Conservation (phyloP, 1,140 invertebrate species). For the Anoplophora glabripennis region DNA sequence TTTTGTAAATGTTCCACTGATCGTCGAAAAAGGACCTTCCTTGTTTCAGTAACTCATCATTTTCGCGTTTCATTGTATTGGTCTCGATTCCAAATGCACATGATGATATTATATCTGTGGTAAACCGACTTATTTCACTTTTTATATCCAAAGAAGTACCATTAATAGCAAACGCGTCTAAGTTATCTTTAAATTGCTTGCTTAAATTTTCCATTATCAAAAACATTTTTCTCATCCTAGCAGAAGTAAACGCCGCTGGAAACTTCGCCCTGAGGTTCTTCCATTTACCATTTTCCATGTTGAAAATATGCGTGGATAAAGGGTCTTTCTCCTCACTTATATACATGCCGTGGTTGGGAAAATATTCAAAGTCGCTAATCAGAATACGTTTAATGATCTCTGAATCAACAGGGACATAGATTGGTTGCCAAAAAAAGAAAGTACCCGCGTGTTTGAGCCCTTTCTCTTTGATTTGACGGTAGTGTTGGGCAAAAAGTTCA, state of each 20-base stretch:
- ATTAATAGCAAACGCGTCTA: too few relatives aligned
- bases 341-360: constrained; percentile 49
- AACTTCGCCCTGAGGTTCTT: constrained; percentile 49
- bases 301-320: constrained; percentile 52
- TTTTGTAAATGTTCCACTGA: too few relatives aligned
- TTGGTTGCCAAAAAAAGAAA: constrained; percentile 22
- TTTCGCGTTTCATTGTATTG: constrained; percentile 47
- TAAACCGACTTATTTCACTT: too few relatives aligned
- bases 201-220: too few relatives aligned
- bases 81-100: constrained; percentile 52
- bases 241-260: constrained; percentile 53
- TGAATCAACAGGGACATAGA: constrained; percentile 47
- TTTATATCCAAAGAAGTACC: too few relatives aligned
- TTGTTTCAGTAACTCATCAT: constrained; percentile 47
- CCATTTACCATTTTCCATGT: constrained; percentile 50
- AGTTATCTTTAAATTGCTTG: too few relatives aligned
- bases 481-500: constrained; percentile 26
- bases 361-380: constrained; percentile 51
- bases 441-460: constrained; percentile 20
- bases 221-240: too few relatives aligned
- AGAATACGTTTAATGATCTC: constrained; percentile 52
- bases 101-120: background rate
- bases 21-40: too few relatives aligned
- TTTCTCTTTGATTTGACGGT: constrained; percentile 40
- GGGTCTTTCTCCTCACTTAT: constrained; percentile 49